Conservation (phyloP, 2,888 invertebrate species). For the Punctoribates punctum region DNA sequence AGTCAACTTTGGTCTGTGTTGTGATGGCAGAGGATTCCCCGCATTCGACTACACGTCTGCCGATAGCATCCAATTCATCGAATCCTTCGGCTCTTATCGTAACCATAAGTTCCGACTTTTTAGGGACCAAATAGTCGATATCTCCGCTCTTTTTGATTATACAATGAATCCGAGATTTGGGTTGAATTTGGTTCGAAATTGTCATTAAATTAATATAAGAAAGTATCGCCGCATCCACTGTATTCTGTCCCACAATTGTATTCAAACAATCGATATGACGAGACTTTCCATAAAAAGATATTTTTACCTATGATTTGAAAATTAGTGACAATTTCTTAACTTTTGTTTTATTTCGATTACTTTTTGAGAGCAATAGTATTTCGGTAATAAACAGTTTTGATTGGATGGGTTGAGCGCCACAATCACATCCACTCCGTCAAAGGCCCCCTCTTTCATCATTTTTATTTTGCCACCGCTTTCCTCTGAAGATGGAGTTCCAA, state of each 20-base stretch:
- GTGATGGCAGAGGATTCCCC: slow-evolving; percentile 1
- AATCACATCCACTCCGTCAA: neutral
- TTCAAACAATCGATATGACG: slow-evolving; percentile 24
- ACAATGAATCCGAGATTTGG: neutral
- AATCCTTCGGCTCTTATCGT: neutral
- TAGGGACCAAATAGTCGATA: slow-evolving; percentile 16
- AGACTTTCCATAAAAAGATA: neutral
- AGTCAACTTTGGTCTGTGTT: neutral
- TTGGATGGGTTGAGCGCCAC: neutral
- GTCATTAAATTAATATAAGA: slow-evolving; percentile 2
- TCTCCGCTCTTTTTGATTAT: slow-evolving; percentile 13
- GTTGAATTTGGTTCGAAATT: neutral
- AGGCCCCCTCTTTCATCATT: slow-evolving; percentile 30
- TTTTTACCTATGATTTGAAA: neutral
- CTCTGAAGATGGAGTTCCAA: neutral
- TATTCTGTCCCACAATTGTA: neutral
- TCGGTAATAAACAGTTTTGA: slow-evolving; percentile 7
- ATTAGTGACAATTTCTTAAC: neutral
- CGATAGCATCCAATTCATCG: neutral
- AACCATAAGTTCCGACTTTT: neutral
- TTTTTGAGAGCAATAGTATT: slow-evolving; percentile 28
- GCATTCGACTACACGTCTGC: slow-evolving; percentile 11
- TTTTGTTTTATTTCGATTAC: neutral
- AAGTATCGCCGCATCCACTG: neutral
- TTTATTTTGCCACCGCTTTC: neutral